Evolutionary conservation across 1,140 invertebrate genomes (phyloP).

Genomic region (Megalonaias nervosa): DNA sequence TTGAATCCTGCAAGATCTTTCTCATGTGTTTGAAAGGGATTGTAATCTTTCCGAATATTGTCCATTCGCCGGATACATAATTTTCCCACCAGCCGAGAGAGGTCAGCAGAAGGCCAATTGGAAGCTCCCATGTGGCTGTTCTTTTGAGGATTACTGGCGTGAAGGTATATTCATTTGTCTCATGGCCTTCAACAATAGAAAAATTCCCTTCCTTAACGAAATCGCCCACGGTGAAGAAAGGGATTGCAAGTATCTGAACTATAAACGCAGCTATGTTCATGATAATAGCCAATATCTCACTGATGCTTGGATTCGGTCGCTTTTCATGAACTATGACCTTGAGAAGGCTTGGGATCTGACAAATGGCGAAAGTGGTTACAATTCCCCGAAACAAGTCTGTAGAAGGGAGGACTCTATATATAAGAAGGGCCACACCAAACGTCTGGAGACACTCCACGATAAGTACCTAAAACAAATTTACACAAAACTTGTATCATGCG

Average conservation of each 20-base stretch:
- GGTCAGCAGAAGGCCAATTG: slow-evolving; percentile 85
- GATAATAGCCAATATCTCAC: slow-evolving; percentile 43
- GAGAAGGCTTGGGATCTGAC: slow-evolving; percentile 62
- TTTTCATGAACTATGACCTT: slow-evolving; percentile 57
- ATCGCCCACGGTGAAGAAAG: slow-evolving; percentile 49
- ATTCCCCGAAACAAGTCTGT: slow-evolving; percentile 64
- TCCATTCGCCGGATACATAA: slow-evolving; percentile 82
- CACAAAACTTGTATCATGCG: too few relatives aligned
- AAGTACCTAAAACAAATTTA: slow-evolving; percentile 50
- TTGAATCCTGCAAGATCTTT: slow-evolving; percentile 51
- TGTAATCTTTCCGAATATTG: slow-evolving; percentile 53
- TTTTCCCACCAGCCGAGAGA: slow-evolving; percentile 99
- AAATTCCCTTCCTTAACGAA: slow-evolving; percentile 47
- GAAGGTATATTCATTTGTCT: slow-evolving; percentile 33
- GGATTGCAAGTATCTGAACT: slow-evolving; percentile 49
- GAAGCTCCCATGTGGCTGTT: slow-evolving; percentile 82
- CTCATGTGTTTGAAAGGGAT: slow-evolving; percentile 55
- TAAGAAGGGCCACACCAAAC: slow-evolving; percentile 59
- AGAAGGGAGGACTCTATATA: slow-evolving; percentile 63
- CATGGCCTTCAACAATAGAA: slow-evolving; percentile 38
- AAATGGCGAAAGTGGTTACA: slow-evolving; percentile 57
- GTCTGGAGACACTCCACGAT: slow-evolving; percentile 59
- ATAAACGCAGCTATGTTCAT: slow-evolving; percentile 47
- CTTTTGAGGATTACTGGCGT: slow-evolving; percentile 17
- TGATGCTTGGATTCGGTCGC: slow-evolving; percentile 37